Base-by-base conservation (phyloP, 2,113 vertebrate species). In the Micronisus gabar region DNA sequence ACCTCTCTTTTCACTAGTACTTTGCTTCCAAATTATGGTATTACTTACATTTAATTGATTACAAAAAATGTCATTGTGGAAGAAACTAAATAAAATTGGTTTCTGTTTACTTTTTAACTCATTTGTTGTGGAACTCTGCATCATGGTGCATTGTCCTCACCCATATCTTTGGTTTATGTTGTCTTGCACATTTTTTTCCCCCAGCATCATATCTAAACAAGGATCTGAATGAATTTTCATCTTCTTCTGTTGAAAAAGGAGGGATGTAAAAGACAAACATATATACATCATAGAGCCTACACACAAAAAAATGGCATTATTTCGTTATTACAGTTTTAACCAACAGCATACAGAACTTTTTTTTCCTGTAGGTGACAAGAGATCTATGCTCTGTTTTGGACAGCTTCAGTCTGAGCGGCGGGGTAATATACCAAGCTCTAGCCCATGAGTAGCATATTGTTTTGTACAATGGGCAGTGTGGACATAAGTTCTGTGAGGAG, bases 401-500 rank as follows among this genome's bases (percentile, higher is more conserved):
- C 4, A 61, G 6, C 5, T 15, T 74, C 40, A 45, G 18, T 13
- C 53, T 13, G 3, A 76, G 43, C 1, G 2, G 36, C 0, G 4
- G 16, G 20, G 25, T 18, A 16, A 6, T 32, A 73, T 45, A 47
- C 26, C 16, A 67, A 73, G 16, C 2, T 68, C 34, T 29, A 10
- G 6, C 15, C 34, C 12, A 7, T 40, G 21, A 61, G 18, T 50
- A 40, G 10, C 45, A 8, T 47, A 70, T 20, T 0, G 0, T n/a
- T 70, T 66, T 66, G 19, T 52, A 20, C 20, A 32, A 16, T 15
- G 11, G 27, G 8, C 12, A 58, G 11, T 11, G 6, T 10, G 23
- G 34, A 52, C 22, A 14, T 17, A 43, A 53, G 7, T 52, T 45
- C 53, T 75, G 23, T 48, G 52, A 67, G 41, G 13, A 61, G 16